phyloP scores from a whole-genome alignment of 2,888 invertebrate genomes.

The Dryobotodes eremita region DNA sequence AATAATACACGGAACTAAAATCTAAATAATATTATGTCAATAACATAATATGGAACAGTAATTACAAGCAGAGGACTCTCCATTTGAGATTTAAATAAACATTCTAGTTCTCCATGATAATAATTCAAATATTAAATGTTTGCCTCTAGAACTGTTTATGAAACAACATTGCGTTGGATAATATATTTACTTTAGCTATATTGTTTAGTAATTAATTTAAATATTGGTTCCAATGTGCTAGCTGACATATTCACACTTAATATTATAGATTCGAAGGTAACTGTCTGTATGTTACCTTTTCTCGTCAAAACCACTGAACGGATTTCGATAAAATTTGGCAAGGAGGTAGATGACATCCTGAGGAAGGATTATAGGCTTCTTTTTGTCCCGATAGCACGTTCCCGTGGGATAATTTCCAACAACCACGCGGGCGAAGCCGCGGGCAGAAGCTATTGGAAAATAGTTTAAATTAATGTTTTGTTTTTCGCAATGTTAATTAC shows the following conservation, averaged over 20 bases:
- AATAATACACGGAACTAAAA: neutral
- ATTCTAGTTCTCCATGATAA: conserved; percentile 1
- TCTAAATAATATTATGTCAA: neutral
- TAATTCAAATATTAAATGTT: conserved; percentile 1
- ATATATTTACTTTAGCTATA: neutral
- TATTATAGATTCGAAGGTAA: too few species aligned
- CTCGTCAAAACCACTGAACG: too few species aligned
- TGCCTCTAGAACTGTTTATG: neutral
- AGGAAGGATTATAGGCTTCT: too few species aligned
- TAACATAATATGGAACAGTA: neutral
- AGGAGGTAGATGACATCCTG: too few species aligned
- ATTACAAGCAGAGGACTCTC: neutral
- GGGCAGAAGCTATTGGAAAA: neutral
- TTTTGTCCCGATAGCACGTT: too few species aligned
- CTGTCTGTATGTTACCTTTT: too few species aligned
- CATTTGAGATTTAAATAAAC: conserved; percentile 14
- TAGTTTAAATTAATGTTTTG: neutral
- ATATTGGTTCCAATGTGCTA: neutral
- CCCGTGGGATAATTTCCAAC: too few species aligned
- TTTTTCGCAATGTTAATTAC: neutral
- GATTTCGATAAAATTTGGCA: too few species aligned
- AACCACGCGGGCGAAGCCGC: too few species aligned
- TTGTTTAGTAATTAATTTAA: neutral
- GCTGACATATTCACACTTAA: neutral
- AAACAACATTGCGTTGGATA: neutral